Evolutionary conservation across 92 coral and sea anemone genomes (phyloP).

Genomic region (Nematostella vectensis): DNA sequence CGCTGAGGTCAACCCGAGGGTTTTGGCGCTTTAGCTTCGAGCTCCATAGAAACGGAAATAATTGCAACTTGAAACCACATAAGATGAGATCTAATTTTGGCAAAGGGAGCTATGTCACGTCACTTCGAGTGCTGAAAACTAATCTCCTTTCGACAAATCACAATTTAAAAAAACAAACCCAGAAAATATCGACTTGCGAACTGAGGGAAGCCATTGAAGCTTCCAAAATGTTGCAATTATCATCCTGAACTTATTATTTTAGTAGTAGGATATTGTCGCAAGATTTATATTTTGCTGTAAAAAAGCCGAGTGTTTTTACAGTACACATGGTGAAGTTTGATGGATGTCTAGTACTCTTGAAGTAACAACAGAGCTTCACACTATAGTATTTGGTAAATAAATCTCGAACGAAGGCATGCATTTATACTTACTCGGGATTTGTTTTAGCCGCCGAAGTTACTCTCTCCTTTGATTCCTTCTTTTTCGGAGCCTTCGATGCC

Average conservation of each 20-base stretch:
- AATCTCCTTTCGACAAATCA: not conserved
- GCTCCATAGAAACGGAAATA: conserved; percentile 12
- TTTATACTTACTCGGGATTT: conserved; percentile 74
- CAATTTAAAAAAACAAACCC: no score
- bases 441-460: conserved; percentile 82
- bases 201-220: not conserved
- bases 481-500: conserved; percentile 96
- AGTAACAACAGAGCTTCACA: not conserved
- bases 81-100: not conserved
- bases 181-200: no score
- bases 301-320: no score
- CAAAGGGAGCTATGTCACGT: not conserved
- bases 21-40: not conserved
- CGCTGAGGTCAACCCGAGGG: no score
- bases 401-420: not conserved
- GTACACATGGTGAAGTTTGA: no score
- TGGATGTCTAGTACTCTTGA: no score
- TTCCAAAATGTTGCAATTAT: not conserved
- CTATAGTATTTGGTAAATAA: not conserved
- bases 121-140: not conserved
- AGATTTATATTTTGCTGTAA: no score
- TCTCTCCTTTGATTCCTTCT: conserved; percentile 96
- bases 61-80: conserved; percentile 19
- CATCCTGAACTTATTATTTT: not conserved
- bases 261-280: no score